phyloP scores from a whole-genome alignment of 2,797 vertebrate genomes.

The Leptatherina wallacei region DNA sequence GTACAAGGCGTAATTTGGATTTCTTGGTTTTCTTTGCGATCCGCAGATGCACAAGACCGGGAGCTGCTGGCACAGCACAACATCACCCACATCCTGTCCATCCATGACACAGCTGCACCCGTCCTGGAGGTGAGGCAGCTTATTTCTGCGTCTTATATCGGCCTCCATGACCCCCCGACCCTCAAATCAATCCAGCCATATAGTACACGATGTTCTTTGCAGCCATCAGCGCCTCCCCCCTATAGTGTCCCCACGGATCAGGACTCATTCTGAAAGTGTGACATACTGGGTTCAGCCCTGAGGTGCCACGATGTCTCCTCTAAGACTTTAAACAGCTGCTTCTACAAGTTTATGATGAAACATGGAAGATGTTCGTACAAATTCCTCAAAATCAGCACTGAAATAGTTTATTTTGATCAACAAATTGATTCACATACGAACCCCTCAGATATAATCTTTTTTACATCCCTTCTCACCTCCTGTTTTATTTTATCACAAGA shows the following conservation, averaged over 20 bases:
- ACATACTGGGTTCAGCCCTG: conserved; percentile 12
- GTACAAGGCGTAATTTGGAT: conserved; percentile 12
- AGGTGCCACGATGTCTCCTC: not conserved
- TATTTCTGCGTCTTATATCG: not conserved
- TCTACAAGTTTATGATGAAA: not conserved
- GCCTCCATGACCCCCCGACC: conserved; percentile 15
- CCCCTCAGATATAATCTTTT: not conserved
- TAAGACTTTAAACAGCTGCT: not conserved
- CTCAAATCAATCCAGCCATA: not conserved
- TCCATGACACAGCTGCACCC: conserved; percentile 92
- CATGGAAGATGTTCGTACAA: not conserved
- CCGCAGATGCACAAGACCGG: conserved; percentile 87
- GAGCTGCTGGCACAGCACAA: conserved; percentile 85
- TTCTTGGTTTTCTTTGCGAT: conserved; percentile 37
- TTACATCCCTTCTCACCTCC: not conserved
- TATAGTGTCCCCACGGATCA: conserved; percentile 12
- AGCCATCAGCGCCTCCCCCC: not conserved
- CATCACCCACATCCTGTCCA: conserved; percentile 91
- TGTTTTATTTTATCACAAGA: not conserved
- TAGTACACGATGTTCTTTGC: conserved; percentile 8
- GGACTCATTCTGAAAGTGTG: conserved; percentile 51
- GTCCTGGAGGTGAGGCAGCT: conserved; percentile 88
- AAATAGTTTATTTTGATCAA: not conserved
- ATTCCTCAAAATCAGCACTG: not conserved
- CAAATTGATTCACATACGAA: not conserved